phyloP scores from a whole-genome alignment of 2,113 vertebrate species.

The Eulemur macaco region DNA sequence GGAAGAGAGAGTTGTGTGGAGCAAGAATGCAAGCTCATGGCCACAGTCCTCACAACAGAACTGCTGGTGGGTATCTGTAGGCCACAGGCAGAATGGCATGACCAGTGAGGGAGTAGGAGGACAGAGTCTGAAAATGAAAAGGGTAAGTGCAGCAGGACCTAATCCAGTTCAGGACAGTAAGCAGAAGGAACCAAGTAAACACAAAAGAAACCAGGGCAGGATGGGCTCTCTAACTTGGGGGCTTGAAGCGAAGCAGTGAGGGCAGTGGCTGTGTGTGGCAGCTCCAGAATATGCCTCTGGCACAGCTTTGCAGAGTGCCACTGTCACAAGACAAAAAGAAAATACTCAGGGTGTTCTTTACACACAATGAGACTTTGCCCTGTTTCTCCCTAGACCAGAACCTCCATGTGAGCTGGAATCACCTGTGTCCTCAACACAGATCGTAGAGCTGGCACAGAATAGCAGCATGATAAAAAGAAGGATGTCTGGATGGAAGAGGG shows the following conservation, averaged over 20 bases:
- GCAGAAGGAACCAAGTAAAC: background rate
- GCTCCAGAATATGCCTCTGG: too few relatives aligned
- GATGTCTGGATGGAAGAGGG: background rate
- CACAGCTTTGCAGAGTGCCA: too few relatives aligned
- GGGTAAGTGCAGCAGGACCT: background rate
- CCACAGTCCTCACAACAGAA: background rate
- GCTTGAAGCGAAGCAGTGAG: background rate
- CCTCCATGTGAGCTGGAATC: background rate
- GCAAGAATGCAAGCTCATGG: background rate
- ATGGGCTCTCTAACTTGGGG: background rate
- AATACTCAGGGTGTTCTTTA: background rate
- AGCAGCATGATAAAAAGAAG: background rate
- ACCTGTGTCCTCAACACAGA: background rate
- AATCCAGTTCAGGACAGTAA: background rate
- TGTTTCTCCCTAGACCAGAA: background rate
- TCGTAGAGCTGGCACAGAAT: background rate
- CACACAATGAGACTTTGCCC: too few relatives aligned
- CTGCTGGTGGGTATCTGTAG: background rate
- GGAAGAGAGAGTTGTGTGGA: too few relatives aligned
- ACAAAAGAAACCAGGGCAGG: background rate
- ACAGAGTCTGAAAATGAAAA: background rate
- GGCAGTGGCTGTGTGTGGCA: accelerated
- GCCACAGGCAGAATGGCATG: background rate
- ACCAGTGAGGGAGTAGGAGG: background rate
- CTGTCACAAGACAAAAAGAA: background rate